phyloP scores from a whole-genome alignment of 2,797 vertebrate genomes.

The Acanthurus leucopareius region DNA sequence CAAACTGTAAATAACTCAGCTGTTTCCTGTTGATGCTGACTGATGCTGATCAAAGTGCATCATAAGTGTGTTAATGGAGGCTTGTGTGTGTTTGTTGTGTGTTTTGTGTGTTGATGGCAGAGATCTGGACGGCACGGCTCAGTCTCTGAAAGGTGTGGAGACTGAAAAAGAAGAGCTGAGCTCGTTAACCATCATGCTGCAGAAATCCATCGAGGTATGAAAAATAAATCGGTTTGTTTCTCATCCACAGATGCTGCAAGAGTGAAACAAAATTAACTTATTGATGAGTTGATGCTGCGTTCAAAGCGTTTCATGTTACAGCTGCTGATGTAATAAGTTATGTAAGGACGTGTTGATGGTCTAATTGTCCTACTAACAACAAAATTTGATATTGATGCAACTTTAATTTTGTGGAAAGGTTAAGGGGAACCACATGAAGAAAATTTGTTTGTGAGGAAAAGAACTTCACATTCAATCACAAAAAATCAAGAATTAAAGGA shows the following conservation, averaged over 20 bases:
- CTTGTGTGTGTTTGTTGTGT: not conserved
- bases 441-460: too few species aligned
- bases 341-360: not conserved
- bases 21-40: fast-evolving
- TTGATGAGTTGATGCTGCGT: not conserved
- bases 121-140: slow-evolving; percentile 93
- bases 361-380: not conserved
- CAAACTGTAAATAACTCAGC: slow-evolving; percentile 83
- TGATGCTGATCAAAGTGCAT: fast-evolving
- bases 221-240: not conserved
- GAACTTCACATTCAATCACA: not conserved
- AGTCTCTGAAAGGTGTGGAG: slow-evolving; percentile 93
- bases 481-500: not conserved
- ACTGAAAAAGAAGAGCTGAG: slow-evolving; percentile 92
- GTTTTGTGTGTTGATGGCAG: slow-evolving; percentile 73
- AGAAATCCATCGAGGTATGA: slow-evolving; percentile 93
- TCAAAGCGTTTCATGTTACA: slow-evolving; percentile 4
- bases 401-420: not conserved
- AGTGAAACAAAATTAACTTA: not conserved
- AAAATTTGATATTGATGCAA: not conserved
- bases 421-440: not conserved
- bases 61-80: fast-evolving
- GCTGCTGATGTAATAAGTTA: not conserved
- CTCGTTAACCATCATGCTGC: slow-evolving; percentile 88
- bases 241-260: too few species aligned